Evolutionary conservation across 2,888 invertebrate species (phyloP).

Genomic region (Noctua pronuba): DNA sequence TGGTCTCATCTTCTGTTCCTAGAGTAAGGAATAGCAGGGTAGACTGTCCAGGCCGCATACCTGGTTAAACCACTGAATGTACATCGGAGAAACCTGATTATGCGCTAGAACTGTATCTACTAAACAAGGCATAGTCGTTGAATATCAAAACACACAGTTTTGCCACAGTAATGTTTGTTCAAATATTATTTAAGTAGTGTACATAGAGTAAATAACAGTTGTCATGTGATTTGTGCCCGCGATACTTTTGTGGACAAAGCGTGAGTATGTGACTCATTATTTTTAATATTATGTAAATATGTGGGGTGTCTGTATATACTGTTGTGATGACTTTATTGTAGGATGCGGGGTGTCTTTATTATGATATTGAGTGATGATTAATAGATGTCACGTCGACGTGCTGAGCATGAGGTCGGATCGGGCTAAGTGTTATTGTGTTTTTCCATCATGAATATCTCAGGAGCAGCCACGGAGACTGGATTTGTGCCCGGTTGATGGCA

Average conservation of each 20-base stretch:
- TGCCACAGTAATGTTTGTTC: constrained; percentile 13
- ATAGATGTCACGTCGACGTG: not conserved
- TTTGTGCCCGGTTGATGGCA: no score
- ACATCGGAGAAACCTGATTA: not conserved
- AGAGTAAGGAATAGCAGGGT: not conserved
- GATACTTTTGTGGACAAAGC: constrained; percentile 24
- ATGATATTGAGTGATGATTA: constrained; percentile 2
- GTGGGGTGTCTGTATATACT: not conserved
- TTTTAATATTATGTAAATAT: constrained; percentile 52
- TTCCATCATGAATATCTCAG: not conserved
- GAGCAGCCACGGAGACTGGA: not conserved
- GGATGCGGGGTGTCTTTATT: not conserved
- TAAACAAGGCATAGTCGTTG: constrained; percentile 1
- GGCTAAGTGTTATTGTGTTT: not conserved
- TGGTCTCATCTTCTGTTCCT: not conserved
- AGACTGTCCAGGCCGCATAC: not conserved
- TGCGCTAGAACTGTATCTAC: not conserved
- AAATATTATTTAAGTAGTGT: constrained; percentile 39
- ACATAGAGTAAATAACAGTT: constrained; percentile 32
- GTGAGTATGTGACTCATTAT: constrained; percentile 49
- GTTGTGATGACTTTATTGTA: constrained; percentile 8
- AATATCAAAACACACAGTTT: constrained; percentile 17
- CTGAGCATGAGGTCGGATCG: not conserved
- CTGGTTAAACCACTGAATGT: not conserved
- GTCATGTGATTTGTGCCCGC: constrained; percentile 54